phyloP scores from a whole-genome alignment of 2,888 invertebrate genomes.

The Philaethria dido region DNA sequence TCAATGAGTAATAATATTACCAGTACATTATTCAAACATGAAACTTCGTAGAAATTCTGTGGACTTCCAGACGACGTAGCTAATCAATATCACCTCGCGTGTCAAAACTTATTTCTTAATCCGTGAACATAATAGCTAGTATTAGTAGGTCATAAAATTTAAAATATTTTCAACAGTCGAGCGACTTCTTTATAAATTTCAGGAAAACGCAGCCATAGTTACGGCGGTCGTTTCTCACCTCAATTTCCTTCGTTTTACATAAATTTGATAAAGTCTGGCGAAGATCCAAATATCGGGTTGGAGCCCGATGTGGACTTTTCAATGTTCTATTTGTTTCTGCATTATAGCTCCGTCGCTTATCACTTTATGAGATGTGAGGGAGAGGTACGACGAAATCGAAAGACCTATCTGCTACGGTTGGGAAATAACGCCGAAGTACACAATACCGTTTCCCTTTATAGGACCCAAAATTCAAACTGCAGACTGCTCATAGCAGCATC shows the following conservation, averaged over 20 bases:
- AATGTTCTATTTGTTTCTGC: conserved; percentile 51
- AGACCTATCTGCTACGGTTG: conserved; percentile 35
- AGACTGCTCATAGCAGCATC: conserved; percentile 28
- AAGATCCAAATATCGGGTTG: conserved; percentile 59
- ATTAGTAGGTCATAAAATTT: conserved; percentile 41
- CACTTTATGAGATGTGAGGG: conserved; percentile 42
- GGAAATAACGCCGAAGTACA: conserved; percentile 39
- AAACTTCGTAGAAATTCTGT: conserved; percentile 27
- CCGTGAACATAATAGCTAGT: conserved; percentile 34
- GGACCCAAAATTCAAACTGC: conserved; percentile 45
- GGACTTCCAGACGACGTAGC: conserved; percentile 36
- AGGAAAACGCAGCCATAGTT: conserved; percentile 50
- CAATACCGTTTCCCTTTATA: conserved; percentile 39
- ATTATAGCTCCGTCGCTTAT: conserved; percentile 49
- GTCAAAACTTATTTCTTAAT: conserved; percentile 43
- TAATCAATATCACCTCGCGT: conserved; percentile 43
- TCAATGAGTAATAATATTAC: conserved; percentile 24
- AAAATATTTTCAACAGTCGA: conserved; percentile 42
- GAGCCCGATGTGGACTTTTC: conserved; percentile 47
- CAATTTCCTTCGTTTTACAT: conserved; percentile 72
- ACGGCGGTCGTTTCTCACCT: conserved; percentile 63
- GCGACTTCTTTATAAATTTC: conserved; percentile 40
- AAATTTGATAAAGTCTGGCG: conserved; percentile 74
- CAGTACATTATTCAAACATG: conserved; percentile 37
- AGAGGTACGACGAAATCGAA: conserved; percentile 41